A percentile compares a stretch with the other conserved stretches of the same genome.
These are phyloP conservation scores for Tetranychus piercei DNA, from an alignment of 2,888 invertebrate genomes.

Conservation along the genomic window DNA sequence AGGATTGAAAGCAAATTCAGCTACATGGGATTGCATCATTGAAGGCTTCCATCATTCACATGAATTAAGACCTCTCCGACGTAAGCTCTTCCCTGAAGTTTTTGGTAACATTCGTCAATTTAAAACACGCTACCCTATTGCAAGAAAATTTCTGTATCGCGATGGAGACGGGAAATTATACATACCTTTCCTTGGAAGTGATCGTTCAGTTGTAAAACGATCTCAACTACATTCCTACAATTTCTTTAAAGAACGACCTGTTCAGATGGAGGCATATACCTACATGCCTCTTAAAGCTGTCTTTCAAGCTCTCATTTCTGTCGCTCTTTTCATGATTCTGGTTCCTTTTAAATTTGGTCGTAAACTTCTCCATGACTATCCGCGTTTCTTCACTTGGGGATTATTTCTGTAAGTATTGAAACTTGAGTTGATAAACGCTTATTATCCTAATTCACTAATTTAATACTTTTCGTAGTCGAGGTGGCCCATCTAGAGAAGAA, in stretches of 20 bases:
- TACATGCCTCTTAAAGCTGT: slow-evolving; percentile 43
- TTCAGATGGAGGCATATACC: slow-evolving; percentile 39
- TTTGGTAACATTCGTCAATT: background rate
- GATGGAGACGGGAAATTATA: background rate
- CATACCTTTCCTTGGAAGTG: slow-evolving; percentile 49
- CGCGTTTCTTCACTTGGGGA: slow-evolving; percentile 52
- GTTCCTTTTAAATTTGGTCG: slow-evolving; percentile 3
- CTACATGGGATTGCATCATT: slow-evolving; percentile 74
- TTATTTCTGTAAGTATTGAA: slow-evolving; percentile 39
- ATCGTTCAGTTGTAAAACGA: slow-evolving; percentile 59
- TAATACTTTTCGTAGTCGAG: slow-evolving; percentile 26
- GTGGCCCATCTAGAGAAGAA: slow-evolving; percentile 38
- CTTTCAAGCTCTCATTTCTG: background rate
- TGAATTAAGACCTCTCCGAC: slow-evolving; percentile 43
- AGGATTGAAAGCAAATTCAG: slow-evolving; percentile 42
- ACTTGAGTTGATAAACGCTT: background rate
- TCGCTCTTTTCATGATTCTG: slow-evolving; percentile 5
- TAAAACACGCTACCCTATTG: background rate
- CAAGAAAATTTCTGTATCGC: slow-evolving; percentile 11
- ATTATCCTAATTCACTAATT: background rate
- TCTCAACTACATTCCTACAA: slow-evolving; percentile 53
- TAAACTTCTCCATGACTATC: slow-evolving; percentile 38
- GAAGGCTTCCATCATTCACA: slow-evolving; percentile 48
- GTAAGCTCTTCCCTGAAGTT: background rate
- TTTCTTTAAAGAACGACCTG: background rate